These are phyloP conservation scores for Tanaodytes sp. DNA, from an alignment of 2,888 invertebrate species.

Conservation along the genomic window DNA sequence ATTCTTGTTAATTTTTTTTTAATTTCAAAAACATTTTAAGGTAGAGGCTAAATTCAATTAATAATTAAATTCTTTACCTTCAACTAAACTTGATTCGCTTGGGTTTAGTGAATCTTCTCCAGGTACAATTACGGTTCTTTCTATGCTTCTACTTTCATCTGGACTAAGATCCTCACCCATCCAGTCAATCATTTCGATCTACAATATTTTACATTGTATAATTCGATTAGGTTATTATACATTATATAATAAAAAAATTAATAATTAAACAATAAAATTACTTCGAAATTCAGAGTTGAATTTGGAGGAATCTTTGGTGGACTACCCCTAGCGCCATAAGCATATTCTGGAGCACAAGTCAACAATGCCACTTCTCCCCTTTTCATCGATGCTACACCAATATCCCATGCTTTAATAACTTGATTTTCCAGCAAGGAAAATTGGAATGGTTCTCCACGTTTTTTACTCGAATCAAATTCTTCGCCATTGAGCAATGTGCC, in stretches of 20 bases:
- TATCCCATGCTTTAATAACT: conserved; percentile 96
- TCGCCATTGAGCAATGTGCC: conserved; percentile 91
- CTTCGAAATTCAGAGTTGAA: conserved; percentile 91
- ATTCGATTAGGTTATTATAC: not conserved
- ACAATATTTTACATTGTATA: conserved; percentile 54
- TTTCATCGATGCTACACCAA: conserved; percentile 95
- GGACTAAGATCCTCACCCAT: conserved; percentile 91
- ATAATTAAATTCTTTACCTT: conserved; percentile 79
- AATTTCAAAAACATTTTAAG: not conserved
- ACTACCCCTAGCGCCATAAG: conserved; percentile 88
- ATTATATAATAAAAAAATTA: conserved; percentile 7
- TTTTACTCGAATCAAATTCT: conserved; percentile 92
- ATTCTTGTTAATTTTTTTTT: no score
- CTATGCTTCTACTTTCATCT: conserved; percentile 86
- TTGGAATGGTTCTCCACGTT: conserved; percentile 87
- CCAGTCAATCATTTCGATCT: conserved; percentile 93
- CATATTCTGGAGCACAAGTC: conserved; percentile 91
- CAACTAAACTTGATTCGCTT: conserved; percentile 86
- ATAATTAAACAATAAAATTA: conserved; percentile 66
- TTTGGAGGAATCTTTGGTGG: conserved; percentile 92
- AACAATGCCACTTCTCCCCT: conserved; percentile 88
- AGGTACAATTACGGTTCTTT: conserved; percentile 79
- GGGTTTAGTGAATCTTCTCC: conserved; percentile 85
- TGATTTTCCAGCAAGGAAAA: conserved; percentile 88
- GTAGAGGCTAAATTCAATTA: no score